phyloP scores from a whole-genome alignment of 1,140 invertebrate species.

The Paraescarpia echinospica region DNA sequence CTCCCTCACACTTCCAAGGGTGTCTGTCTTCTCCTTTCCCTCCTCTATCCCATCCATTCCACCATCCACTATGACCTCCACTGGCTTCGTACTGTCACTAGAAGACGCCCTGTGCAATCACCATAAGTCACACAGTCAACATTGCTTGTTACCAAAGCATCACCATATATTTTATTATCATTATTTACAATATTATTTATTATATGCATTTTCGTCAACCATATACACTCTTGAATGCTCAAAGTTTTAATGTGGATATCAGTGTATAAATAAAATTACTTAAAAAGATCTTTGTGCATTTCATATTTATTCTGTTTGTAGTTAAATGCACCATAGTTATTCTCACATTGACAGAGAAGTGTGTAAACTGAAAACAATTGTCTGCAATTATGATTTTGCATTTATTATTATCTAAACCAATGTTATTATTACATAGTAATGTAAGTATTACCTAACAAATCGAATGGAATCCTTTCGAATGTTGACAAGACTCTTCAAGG shows the following conservation, averaged over 20 bases:
- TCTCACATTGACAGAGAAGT: no score
- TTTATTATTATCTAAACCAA: neutral
- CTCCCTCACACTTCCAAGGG: neutral
- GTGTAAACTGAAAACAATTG: no score
- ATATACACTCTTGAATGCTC: no score
- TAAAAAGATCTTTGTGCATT: no score
- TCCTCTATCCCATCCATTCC: neutral
- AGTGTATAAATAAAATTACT: no score
- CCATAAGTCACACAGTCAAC: neutral
- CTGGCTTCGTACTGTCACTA: neutral
- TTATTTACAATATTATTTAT: no score
- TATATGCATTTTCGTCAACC: no score
- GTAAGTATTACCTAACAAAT: conserved; percentile 68
- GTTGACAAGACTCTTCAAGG: conserved; percentile 92
- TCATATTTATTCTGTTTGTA: no score
- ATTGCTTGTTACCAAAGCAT: neutral
- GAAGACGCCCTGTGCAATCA: neutral
- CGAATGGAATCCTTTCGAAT: conserved; percentile 94
- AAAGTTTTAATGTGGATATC: no score
- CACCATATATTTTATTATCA: no score
- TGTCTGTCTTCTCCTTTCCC: neutral
- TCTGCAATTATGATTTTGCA: no score
- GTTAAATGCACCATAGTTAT: no score
- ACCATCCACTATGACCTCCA: neutral
- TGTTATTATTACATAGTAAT: neutral